Percentiles rank a stretch among this genome's conserved stretches.
These are phyloP conservation scores for Pterocles orientalis DNA, from an alignment of 2,113 vertebrate genomes.

Conservation along the genomic window DNA sequence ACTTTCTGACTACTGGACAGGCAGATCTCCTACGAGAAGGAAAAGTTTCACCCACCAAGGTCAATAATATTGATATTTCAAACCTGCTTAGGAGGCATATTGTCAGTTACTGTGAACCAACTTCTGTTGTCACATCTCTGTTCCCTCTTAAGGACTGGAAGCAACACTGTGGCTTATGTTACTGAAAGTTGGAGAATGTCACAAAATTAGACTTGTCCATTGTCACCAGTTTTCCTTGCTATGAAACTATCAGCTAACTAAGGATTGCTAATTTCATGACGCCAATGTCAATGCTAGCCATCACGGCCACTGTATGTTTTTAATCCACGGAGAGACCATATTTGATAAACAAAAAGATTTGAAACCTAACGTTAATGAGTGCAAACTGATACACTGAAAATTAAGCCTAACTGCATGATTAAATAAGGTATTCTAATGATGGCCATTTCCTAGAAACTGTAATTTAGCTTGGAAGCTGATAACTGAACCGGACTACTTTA, in stretches of 20 bases:
- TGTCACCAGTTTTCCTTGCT: neutral
- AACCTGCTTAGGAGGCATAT: neutral
- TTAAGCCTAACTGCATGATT: neutral
- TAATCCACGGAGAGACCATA: neutral
- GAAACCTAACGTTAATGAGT: neutral
- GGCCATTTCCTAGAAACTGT: neutral
- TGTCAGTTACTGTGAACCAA: neutral
- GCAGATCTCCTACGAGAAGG: neutral
- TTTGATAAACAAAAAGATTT: neutral
- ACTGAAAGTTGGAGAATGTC: neutral
- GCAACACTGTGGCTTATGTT: neutral
- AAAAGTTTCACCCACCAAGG: neutral
- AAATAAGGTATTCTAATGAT: neutral
- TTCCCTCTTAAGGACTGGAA: neutral
- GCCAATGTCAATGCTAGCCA: neutral
- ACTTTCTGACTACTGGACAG: neutral
- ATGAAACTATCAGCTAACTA: neutral
- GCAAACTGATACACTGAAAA: neutral
- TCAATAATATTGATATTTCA: slow-evolving; percentile 38
- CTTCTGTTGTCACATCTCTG: neutral
- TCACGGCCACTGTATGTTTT: neutral
- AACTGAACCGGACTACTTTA: neutral
- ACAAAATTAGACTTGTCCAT: neutral
- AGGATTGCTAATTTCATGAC: neutral
- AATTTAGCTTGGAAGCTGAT: neutral